Evolutionary conservation across 2,113 vertebrate species (phyloP), one percentile per base, ranked within the genome.

Genomic region (Acrocephalus arundinaceus): DNA sequence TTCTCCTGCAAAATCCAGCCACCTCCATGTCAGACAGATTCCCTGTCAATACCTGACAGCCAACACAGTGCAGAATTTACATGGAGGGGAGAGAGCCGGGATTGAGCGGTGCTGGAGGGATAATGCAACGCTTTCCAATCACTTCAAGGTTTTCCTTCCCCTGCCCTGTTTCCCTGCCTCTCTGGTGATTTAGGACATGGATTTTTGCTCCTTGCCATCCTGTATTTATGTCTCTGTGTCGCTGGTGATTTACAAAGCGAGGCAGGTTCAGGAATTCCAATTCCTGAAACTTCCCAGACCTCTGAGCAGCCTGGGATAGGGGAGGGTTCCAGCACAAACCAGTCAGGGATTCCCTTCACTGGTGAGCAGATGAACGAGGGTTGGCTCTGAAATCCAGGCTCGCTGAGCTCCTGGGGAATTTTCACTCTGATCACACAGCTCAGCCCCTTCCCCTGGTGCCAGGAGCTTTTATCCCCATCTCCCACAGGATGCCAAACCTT

Each of bases 161-260:
- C 49, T 75, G 57, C 19, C n/a, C 33, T 30, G 41, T 67, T 81
- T 37, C 31, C 45, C 13, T 33, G 52, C 58, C 73, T 63, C 79
- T 67, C 27, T 59, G 15, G 77, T 95, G 96, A 95, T 94, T 95
- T 77, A 96, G 89, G 70, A 78, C 63, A 52, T 52, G 19, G 55
- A 54, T 84, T 93, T 97, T 92, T 88, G 33, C 52, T 96, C 82
- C 90, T 67, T 85, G 39, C 43, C 66, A 33, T 37, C 19, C 24
- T 7, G 20, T 77, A 43, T 96, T 96, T 95, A 79, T 9, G 54
- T 31, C 78, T 72, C 45, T 67, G 6, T 33, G 13, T 15, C 46
- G 43, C 27, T 49, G 66, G 30, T 43, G 82, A 72, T 82, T 35
- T 80, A 4, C 14, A 33, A 23, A 74, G 46, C 49, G 39, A 58